Evolutionary conservation across 2,113 vertebrate genomes (phyloP).

Genomic region (Gracilinanus agilis): DNA sequence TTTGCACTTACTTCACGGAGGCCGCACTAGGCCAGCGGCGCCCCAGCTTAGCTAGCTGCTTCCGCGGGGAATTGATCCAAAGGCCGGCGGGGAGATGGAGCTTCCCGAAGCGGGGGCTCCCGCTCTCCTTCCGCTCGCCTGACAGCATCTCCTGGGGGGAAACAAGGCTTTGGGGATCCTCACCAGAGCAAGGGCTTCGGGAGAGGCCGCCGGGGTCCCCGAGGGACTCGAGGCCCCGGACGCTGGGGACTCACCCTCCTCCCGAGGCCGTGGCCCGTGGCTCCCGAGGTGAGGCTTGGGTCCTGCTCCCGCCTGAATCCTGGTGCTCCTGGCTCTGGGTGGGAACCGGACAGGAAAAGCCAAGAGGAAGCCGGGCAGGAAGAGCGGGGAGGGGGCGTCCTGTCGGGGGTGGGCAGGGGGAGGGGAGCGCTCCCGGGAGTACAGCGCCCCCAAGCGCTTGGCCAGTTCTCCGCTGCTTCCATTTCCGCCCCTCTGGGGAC

Average conservation of each 20-base stretch:
- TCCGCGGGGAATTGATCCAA: conserved; percentile 96
- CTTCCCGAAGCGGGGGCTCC: conserved; percentile 93
- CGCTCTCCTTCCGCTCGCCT: conserved; percentile 93
- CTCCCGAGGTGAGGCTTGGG: conserved; percentile 60
- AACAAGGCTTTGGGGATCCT: conserved; percentile 1
- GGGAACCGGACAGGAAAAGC: conserved; percentile 82
- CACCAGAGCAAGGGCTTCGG: not conserved
- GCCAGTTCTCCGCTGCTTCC: not conserved
- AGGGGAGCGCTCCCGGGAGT: conserved; percentile 59
- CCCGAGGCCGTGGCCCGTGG: conserved; percentile 71
- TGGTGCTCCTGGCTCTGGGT: conserved; percentile 71
- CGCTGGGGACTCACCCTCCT: conserved; percentile 61
- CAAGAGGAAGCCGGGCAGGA: conserved; percentile 78
- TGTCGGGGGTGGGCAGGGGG: conserved; percentile 73
- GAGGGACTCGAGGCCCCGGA: not conserved
- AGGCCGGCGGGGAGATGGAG: conserved; percentile 95
- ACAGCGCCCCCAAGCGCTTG: conserved; percentile 2
- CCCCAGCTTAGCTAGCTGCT: conserved; percentile 94
- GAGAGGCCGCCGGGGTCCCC: not conserved
- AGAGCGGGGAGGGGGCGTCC: conserved; percentile 80
- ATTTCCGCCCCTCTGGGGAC: not conserved
- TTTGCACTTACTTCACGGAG: conserved; percentile 90
- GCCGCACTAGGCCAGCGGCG: conserved; percentile 93
- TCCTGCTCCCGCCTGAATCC: conserved; percentile 52
- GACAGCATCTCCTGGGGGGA: conserved; percentile 75